Conservation (phyloP, 1,140 invertebrate species). For the Yoshiicerus persimilis region DNA sequence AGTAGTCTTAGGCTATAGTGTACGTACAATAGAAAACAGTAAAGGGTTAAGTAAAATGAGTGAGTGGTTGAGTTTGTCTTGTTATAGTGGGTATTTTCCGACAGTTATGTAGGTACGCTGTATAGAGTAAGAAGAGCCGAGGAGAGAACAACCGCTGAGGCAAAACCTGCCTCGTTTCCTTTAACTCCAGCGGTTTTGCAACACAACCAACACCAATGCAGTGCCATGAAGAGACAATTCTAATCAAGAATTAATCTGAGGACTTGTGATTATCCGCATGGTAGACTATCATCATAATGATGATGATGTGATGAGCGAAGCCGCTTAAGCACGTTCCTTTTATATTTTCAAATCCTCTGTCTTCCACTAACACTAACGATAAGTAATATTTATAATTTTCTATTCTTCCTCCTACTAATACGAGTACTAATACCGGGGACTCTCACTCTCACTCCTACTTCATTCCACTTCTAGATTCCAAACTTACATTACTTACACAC, state of each 20-base stretch:
- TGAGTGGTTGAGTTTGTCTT: neutral
- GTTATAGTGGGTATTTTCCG: neutral
- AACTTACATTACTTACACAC: neutral
- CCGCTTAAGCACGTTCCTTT: neutral
- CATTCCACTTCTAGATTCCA: neutral
- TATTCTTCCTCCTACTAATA: no score
- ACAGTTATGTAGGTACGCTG: neutral
- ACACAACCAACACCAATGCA: neutral
- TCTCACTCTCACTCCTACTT: neutral
- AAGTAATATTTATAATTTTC: neutral
- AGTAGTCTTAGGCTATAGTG: neutral
- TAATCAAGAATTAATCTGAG: conserved; percentile 34
- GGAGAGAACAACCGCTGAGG: conserved; percentile 6
- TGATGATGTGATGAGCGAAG: conserved; percentile 21
- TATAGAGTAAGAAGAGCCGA: neutral
- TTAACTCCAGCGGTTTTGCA: neutral
- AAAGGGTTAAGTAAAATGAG: neutral
- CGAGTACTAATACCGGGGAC: neutral
- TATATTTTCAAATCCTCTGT: neutral
- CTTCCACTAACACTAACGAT: no score
- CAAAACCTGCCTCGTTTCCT: conserved; percentile 13
- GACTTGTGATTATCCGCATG: conserved; percentile 30
- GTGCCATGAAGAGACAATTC: neutral
- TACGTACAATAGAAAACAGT: neutral
- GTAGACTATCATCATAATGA: conserved; percentile 2